phyloP scores from a whole-genome alignment of 2,113 vertebrate species.

The Tachysurus fulvidraco region DNA sequence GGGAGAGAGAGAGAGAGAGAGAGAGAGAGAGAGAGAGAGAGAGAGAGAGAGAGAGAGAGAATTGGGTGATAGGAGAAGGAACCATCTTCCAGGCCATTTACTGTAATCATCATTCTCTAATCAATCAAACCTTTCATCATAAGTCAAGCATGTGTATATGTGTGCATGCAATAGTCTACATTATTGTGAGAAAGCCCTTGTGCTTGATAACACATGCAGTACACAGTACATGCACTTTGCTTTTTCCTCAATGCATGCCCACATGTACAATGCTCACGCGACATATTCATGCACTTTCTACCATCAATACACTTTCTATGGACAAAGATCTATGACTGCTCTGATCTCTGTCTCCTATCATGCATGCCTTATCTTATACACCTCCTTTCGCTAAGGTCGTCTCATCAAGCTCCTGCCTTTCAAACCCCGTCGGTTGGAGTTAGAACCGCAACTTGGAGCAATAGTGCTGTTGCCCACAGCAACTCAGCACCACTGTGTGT shows the following conservation, averaged over 20 bases:
- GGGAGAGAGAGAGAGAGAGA: conserved; percentile 60
- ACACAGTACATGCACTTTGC: not conserved
- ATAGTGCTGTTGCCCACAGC: not conserved
- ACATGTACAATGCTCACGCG: not conserved
- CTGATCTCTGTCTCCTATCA: too few species aligned
- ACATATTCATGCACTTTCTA: not conserved
- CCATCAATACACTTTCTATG: not conserved
- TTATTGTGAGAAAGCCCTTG: conserved; percentile 37
- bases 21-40: conserved; percentile 55
- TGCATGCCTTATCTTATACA: not conserved
- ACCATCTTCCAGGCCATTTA: conserved; percentile 81
- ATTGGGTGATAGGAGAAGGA: conserved; percentile 64
- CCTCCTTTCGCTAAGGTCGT: not conserved
- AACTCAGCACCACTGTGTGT: not conserved
- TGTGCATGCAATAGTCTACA: conserved; percentile 21
- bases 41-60: conserved; percentile 56
- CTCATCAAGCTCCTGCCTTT: not conserved
- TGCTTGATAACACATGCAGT: not conserved
- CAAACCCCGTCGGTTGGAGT: conserved; percentile 50
- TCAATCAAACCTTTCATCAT: conserved; percentile 81
- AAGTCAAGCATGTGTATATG: conserved; percentile 62
- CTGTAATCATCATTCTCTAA: conserved; percentile 79
- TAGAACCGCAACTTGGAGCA: conserved; percentile 35
- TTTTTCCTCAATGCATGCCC: not conserved
- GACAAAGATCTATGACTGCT: not conserved